These are phyloP conservation scores for Epicampocera succincta DNA, from an alignment of 2,888 invertebrate species.

Conservation along the genomic window DNA sequence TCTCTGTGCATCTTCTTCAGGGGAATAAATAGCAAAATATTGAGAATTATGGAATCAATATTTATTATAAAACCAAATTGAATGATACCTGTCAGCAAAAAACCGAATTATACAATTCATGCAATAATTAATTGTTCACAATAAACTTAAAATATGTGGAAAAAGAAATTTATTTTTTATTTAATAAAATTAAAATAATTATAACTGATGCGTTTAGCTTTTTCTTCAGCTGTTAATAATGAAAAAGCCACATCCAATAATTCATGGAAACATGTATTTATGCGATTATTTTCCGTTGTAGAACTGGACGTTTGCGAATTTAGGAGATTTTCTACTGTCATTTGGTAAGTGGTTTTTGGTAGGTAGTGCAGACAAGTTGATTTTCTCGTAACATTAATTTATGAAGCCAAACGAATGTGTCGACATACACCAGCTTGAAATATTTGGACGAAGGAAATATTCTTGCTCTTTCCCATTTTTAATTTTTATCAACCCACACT, in stretches of 20 bases:
- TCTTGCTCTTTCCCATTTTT: slow-evolving; percentile 7
- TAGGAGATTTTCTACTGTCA: slow-evolving; percentile 9
- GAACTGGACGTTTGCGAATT: not conserved
- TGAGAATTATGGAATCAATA: too few relatives aligned
- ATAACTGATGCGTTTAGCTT: too few relatives aligned
- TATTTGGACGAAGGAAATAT: slow-evolving; percentile 20
- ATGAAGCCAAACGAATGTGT: slow-evolving; percentile 51
- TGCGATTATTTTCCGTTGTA: not conserved
- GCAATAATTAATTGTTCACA: too few relatives aligned
- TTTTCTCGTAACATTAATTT: slow-evolving; percentile 63
- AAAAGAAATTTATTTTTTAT: too few relatives aligned
- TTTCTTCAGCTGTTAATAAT: too few relatives aligned
- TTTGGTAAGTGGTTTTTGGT: slow-evolving; percentile 57
- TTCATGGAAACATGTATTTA: not conserved
- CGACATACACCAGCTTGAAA: slow-evolving; percentile 41
- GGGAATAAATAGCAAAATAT: too few relatives aligned
- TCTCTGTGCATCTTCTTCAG: too few relatives aligned
- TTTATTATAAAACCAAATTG: too few relatives aligned
- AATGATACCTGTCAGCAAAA: too few relatives aligned
- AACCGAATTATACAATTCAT: too few relatives aligned
- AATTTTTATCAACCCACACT: slow-evolving; percentile 65
- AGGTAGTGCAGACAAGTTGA: slow-evolving; percentile 67
- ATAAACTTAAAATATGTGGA: too few relatives aligned
- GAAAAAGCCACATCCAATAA: not conserved
- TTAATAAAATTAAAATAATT: too few relatives aligned